These are phyloP conservation scores for Bombus polaris DNA, from an alignment of 1,140 invertebrate genomes.

Conservation along the genomic window DNA sequence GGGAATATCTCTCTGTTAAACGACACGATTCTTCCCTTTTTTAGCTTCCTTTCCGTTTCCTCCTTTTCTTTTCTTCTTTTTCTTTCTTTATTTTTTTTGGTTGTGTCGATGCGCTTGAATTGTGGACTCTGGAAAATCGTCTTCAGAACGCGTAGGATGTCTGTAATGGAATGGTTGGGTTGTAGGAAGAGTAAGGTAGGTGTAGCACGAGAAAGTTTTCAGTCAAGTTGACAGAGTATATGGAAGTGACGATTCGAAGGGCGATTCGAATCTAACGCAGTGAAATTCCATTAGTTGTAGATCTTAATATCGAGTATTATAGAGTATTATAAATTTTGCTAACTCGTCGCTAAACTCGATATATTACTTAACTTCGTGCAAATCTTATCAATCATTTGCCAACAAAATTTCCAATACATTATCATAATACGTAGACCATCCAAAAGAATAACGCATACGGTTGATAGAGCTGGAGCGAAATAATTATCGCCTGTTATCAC, in stretches of 20 bases:
- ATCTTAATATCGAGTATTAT: neutral
- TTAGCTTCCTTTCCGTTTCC: neutral
- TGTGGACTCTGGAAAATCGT: neutral
- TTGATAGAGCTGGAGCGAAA: too few relatives aligned
- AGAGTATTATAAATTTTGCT: neutral
- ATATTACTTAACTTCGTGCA: too few relatives aligned
- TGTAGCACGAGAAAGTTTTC: too few relatives aligned
- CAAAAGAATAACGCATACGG: too few relatives aligned
- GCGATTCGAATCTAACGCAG: neutral
- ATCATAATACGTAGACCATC: too few relatives aligned
- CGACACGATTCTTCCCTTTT: neutral
- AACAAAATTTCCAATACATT: too few relatives aligned
- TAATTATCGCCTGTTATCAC: neutral
- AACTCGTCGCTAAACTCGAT: too few relatives aligned
- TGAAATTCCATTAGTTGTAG: neutral
- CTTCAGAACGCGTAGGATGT: neutral
- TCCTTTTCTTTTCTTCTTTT: neutral
- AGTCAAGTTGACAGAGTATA: too few relatives aligned
- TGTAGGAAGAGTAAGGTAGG: too few relatives aligned
- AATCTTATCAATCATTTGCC: too few relatives aligned
- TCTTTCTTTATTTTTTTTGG: neutral
- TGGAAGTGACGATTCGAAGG: too few relatives aligned
- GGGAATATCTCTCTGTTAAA: constrained; percentile 13
- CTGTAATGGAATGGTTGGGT: neutral
- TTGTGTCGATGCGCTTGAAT: neutral